phyloP scores from a whole-genome alignment of 2,888 invertebrate species.

The Melikaiella ostensackeni region DNA sequence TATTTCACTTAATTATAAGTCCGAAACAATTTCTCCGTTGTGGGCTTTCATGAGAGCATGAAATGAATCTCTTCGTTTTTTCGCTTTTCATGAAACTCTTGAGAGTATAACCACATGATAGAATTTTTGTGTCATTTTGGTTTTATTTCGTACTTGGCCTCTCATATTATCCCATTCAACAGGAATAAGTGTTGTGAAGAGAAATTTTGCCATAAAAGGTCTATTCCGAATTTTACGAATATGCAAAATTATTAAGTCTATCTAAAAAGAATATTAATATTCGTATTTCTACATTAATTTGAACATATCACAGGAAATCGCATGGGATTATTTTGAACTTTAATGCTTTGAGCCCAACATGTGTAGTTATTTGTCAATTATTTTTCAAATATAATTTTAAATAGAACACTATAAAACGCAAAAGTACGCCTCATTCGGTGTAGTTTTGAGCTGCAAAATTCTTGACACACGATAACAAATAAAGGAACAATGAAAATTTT shows the following conservation, averaged over 20 bases:
- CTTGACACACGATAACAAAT: too few relatives aligned
- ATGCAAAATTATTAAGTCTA: too few relatives aligned
- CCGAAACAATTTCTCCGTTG: neutral
- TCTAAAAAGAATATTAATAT: neutral
- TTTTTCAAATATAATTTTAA: too few relatives aligned
- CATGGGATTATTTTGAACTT: too few relatives aligned
- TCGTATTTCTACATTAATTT: neutral
- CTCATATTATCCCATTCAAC: neutral
- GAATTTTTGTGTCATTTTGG: neutral
- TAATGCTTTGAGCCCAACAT: too few relatives aligned
- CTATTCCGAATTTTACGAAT: too few relatives aligned
- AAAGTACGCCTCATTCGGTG: too few relatives aligned
- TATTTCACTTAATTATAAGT: slow-evolving; percentile 3
- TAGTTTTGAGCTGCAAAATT: too few relatives aligned
- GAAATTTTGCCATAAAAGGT: neutral
- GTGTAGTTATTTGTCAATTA: too few relatives aligned
- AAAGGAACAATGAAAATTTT: too few relatives aligned
- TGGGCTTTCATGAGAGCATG: slow-evolving; percentile 9
- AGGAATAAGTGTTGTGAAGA: neutral
- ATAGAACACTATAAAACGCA: too few relatives aligned
- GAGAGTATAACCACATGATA: neutral
- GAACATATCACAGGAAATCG: too few relatives aligned
- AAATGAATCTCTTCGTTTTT: slow-evolving; percentile 27
- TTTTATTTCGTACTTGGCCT: neutral
- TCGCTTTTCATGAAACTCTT: slow-evolving; percentile 29